Conservation (phyloP, 2,797 vertebrate species). For the Delichon dasypus region DNA sequence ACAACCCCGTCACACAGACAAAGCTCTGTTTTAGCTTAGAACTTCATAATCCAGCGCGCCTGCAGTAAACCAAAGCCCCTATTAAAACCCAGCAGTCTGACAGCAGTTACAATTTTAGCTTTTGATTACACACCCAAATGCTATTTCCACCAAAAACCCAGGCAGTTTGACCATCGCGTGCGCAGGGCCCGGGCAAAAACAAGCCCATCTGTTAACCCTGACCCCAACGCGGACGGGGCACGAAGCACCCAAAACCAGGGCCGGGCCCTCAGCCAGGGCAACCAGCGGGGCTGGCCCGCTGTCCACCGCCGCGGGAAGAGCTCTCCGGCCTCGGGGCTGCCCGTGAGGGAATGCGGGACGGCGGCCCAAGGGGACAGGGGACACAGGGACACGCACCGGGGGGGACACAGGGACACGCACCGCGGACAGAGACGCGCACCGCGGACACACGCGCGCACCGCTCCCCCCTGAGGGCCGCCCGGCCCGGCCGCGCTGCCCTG, state of each 20-base stretch:
- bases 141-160: not conserved
- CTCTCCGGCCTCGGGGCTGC: not conserved
- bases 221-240: accelerated
- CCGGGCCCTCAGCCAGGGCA: not conserved
- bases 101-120: not conserved
- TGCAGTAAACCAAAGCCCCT: too few relatives aligned
- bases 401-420: not conserved
- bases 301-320: too few relatives aligned
- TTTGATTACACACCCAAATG: not conserved
- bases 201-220: not conserved
- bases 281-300: not conserved
- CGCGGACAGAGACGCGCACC: not conserved
- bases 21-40: not conserved
- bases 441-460: not conserved
- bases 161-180: not conserved
- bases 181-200: not conserved
- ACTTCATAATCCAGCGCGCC: accelerated
- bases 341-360: accelerated
- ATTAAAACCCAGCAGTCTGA: accelerated
- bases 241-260: accelerated
- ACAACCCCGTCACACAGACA: accelerated
- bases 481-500: not conserved
- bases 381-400: not conserved
- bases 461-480: not conserved
- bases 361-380: too few relatives aligned